Base-by-base conservation (phyloP, 2,797 vertebrate species). In the Picus viridis region DNA sequence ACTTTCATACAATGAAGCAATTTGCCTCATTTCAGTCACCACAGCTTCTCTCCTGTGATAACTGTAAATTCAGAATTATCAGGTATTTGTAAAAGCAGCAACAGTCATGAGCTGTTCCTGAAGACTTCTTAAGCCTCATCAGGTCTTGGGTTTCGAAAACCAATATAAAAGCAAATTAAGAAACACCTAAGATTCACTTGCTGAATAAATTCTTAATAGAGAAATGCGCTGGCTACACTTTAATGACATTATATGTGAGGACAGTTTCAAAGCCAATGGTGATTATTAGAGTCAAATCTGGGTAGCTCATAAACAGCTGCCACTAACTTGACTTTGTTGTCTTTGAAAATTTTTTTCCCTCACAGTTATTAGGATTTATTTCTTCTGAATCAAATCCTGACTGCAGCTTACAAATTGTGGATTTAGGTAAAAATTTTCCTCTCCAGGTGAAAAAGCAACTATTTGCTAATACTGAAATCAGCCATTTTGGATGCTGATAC, bases 1-100 rank as follows among this genome's bases (percentile, higher is more conserved):
- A 93, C 86, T 91, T 93, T 91, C 88, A 62, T 94, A 75, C 86
- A 89, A 90, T 56, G 67, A 91, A 78, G 76, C 89, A 75, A 87
- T 96, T 95, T 93, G 91, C 94, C 49, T 83, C 68, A 2, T 91
- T 92, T 96, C 82, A 69, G 86, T 85, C 76, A 53, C 86, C 39
- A 13, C 56, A 58, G 77, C 90, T 88, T 92, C 77, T 75, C 83
- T 89, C 85, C 83, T 92, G 81, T 82, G 88, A 92, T 89, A 91
- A 85, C 74, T 54, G 83, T 69, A 92, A 91, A 86, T 86, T 80
- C 2, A 15, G 78, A 94, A 93, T 93, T 86, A 90, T 36, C 7
- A 51, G 54, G 65, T 88, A 53, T 93, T 95, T 95, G 94, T 88
- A 82, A 54, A 78, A 57, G 59, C 86, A 61, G 47, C 54, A 77